A percentile compares a stretch with the other conserved stretches of the same genome.
phyloP scores from a whole-genome alignment of 2,797 vertebrate genomes.

The Periophthalmus magnuspinnatus region DNA sequence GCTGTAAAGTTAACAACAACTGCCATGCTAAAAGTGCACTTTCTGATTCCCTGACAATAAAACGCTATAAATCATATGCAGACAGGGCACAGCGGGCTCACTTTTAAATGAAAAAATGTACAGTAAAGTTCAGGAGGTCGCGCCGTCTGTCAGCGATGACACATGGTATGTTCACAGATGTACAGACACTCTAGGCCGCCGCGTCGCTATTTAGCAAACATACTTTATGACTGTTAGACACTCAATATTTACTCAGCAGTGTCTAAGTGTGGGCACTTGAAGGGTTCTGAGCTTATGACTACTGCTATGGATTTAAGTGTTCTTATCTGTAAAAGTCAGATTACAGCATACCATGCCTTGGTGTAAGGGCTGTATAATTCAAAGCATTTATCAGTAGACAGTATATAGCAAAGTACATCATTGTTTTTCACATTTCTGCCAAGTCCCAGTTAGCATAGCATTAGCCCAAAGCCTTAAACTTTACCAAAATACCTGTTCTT shows the following conservation, averaged over 20 bases:
- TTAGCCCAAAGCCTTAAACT: too few relatives aligned
- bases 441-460: too few relatives aligned
- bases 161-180: slow-evolving; percentile 34
- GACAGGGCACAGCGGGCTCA: too few relatives aligned
- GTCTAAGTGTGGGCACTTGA: neutral
- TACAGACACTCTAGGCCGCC: neutral
- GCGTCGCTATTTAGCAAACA: slow-evolving; percentile 10
- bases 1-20: too few relatives aligned
- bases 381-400: neutral
- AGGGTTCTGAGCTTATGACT: neutral
- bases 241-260: slow-evolving; percentile 1
- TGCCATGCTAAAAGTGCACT: too few relatives aligned
- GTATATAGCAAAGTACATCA: too few relatives aligned
- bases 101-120: neutral
- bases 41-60: too few relatives aligned
- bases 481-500: too few relatives aligned
- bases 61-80: too few relatives aligned
- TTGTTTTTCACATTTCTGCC: too few relatives aligned
- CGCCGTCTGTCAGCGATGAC: slow-evolving; percentile 24
- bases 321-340: neutral
- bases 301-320: neutral
- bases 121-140: neutral
- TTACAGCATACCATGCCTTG: neutral
- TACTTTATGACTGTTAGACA: slow-evolving; percentile 26
- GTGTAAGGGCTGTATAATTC: neutral